These are phyloP conservation scores for Orthosia incerta DNA, from an alignment of 2,888 invertebrate species.

Conservation along the genomic window DNA sequence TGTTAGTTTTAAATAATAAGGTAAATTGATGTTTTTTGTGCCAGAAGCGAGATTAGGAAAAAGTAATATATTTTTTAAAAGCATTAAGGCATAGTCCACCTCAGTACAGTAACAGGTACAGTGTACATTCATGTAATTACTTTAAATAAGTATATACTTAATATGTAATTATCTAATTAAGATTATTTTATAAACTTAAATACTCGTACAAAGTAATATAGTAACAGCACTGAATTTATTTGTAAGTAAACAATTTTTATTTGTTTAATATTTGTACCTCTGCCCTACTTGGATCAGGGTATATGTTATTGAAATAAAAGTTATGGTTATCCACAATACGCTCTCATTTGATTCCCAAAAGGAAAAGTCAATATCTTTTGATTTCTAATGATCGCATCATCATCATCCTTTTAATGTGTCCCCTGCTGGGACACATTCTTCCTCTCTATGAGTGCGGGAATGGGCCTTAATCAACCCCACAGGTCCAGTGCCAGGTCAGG, in stretches of 20 bases:
- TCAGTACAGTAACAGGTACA: too few relatives aligned
- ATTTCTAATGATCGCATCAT: not conserved
- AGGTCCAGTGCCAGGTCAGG: too few relatives aligned
- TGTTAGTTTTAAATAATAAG: too few relatives aligned
- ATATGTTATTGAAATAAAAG: slow-evolving; percentile 20
- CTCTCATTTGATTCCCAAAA: not conserved
- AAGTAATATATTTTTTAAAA: not conserved
- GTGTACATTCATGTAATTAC: not conserved
- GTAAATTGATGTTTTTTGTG: not conserved
- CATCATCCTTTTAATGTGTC: too few relatives aligned
- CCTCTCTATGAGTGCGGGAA: too few relatives aligned
- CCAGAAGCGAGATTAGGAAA: not conserved
- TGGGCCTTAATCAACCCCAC: too few relatives aligned
- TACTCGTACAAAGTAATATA: not conserved
- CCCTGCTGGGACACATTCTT: too few relatives aligned
- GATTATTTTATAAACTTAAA: not conserved
- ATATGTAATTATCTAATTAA: not conserved
- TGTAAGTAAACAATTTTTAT: not conserved
- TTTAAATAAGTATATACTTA: not conserved
- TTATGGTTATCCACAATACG: not conserved
- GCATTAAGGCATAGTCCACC: not conserved
- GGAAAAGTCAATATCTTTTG: not conserved
- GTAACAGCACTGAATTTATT: slow-evolving; percentile 1
- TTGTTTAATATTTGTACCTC: too few relatives aligned
- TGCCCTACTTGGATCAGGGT: not conserved